phyloP scores from a whole-genome alignment of 92 coral and sea anemone species.

The Porites evermanni region DNA sequence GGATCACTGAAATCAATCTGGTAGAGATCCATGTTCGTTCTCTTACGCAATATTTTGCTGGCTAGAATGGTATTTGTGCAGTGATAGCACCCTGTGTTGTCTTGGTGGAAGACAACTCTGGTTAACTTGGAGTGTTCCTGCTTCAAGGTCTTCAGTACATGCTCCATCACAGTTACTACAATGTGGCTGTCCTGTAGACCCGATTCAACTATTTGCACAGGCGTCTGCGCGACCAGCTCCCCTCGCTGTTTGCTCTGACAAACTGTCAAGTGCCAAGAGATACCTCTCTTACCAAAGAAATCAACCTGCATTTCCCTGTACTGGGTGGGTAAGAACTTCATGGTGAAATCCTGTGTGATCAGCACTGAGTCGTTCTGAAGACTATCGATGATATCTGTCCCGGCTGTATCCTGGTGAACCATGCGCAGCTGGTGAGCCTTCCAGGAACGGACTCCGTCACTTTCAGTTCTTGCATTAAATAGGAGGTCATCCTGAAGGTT shows the following conservation, averaged over 20 bases:
- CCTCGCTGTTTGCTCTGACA: conserved; percentile 37
- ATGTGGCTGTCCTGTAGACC: conserved; percentile 59
- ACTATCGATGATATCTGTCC: conserved; percentile 42
- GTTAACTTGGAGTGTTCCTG: conserved; percentile 41
- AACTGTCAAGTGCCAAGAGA: conserved; percentile 65
- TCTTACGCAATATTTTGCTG: conserved; percentile 33
- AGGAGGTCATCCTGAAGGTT: conserved; percentile 38
- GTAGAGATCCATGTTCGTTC: conserved; percentile 30
- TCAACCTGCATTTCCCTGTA: conserved; percentile 57
- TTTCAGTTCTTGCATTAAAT: conserved; percentile 40
- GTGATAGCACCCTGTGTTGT: conserved; percentile 75
- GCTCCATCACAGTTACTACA: conserved; percentile 60
- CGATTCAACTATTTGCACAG: conserved; percentile 63
- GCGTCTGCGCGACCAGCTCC: conserved; percentile 47
- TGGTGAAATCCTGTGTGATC: conserved; percentile 55
- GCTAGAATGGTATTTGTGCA: conserved; percentile 53
- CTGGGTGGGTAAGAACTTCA: conserved; percentile 58
- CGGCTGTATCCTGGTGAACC: conserved; percentile 58
- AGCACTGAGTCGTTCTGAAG: conserved; percentile 29
- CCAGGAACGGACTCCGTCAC: conserved; percentile 45
- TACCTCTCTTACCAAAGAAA: conserved; percentile 66
- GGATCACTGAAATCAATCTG: too few species aligned
- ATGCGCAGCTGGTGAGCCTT: conserved; percentile 36
- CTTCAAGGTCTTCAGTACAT: conserved; percentile 54
- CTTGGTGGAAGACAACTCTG: conserved; percentile 48